A percentile compares a stretch with the other conserved stretches of the same genome.
Evolutionary conservation across 2,113 vertebrate species (phyloP).

Genomic region (Synchiropus splendidus): DNA sequence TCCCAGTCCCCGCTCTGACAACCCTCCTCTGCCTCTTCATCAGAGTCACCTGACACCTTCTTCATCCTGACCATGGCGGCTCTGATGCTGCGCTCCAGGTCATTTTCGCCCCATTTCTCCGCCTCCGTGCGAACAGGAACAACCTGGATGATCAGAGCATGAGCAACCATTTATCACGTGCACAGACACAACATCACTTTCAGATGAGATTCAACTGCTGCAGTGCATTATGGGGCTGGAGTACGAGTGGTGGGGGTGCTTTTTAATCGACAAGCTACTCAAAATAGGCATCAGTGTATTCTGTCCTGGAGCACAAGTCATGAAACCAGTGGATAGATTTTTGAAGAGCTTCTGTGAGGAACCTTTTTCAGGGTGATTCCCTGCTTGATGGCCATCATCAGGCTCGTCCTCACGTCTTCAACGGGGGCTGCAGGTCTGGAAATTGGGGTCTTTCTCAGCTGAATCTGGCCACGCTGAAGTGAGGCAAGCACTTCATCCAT

Average conservation of each 20-base stretch:
- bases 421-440: not conserved
- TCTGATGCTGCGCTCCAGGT: slow-evolving; percentile 86
- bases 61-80: slow-evolving; percentile 92
- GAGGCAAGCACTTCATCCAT: slow-evolving; percentile 94
- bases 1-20: slow-evolving; percentile 46
- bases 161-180: not conserved
- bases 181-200: not conserved
- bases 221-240: not conserved
- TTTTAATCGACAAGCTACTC: no score
- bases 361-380: slow-evolving; percentile 87
- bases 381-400: slow-evolving; percentile 80
- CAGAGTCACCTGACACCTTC: slow-evolving; percentile 82
- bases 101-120: slow-evolving; percentile 35
- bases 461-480: slow-evolving; percentile 67
- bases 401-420: slow-evolving; percentile 58
- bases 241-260: not conserved
- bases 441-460: slow-evolving; percentile 54
- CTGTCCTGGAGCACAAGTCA: no score
- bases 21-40: slow-evolving; percentile 51
- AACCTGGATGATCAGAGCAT: slow-evolving; percentile 18
- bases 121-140: slow-evolving; percentile 14
- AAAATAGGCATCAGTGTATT: no score
- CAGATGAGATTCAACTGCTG: no score
- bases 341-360: slow-evolving; percentile 3
- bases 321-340: no score